These are phyloP conservation scores for Coronaproctus castanopsis DNA, from an alignment of 2,888 invertebrate genomes.

Conservation along the genomic window DNA sequence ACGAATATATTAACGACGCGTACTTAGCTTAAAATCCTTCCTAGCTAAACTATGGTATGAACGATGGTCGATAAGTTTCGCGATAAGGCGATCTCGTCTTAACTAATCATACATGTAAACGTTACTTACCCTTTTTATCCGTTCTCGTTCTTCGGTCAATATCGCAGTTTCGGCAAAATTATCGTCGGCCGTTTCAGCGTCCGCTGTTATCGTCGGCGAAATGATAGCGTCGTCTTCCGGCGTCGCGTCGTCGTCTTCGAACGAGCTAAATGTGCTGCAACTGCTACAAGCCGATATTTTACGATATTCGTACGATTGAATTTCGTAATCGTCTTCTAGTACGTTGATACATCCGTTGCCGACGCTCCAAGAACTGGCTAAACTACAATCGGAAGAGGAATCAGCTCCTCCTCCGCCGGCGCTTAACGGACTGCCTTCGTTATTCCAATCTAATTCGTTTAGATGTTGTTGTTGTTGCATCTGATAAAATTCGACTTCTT, in stretches of 20 bases:
- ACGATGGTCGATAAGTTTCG: no score
- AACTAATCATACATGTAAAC: no score
- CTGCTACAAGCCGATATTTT: conserved; percentile 54
- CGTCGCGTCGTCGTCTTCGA: conserved; percentile 36
- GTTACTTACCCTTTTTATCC: no score
- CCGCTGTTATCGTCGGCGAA: no score
- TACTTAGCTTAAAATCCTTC: no score
- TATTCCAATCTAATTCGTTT: neutral
- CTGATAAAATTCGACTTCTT: conserved; percentile 37
- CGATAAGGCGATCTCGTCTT: no score
- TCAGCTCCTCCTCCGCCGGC: conserved; percentile 19
- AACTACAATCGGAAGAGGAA: conserved; percentile 34
- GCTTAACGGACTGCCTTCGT: conserved; percentile 9
- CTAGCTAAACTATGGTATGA: no score
- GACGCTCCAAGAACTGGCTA: conserved; percentile 37
- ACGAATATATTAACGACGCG: no score
- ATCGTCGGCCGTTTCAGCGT: no score
- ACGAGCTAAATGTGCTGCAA: conserved; percentile 50
- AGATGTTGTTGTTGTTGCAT: conserved; percentile 15
- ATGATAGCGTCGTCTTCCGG: no score
- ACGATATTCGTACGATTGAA: conserved; percentile 32
- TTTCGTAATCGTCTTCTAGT: conserved; percentile 34
- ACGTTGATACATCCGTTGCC: conserved; percentile 35
- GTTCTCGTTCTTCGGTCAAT: no score
- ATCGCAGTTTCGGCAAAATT: no score